Conservation (phyloP, 2,888 invertebrate species). For the Lasioglossum morio region DNA sequence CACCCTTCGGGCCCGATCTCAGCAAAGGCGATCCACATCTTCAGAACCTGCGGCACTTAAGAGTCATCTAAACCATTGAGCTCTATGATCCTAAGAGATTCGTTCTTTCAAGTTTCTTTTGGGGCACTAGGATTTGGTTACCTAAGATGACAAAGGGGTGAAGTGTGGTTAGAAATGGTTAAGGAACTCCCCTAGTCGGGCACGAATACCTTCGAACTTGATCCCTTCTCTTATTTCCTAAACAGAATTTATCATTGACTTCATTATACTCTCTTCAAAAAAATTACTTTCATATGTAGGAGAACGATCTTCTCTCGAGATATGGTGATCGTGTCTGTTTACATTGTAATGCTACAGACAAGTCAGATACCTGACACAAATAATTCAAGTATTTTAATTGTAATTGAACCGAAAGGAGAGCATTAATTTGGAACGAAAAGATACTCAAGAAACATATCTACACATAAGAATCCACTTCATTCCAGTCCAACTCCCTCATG, state of each 20-base stretch:
- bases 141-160: not conserved
- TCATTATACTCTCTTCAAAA: not conserved
- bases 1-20: not conserved
- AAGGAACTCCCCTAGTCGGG: not conserved
- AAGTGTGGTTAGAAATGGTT: not conserved
- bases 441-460: no score
- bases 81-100: not conserved
- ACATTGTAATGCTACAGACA: not conserved
- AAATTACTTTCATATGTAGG: not conserved
- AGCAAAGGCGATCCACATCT: not conserved
- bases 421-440: no score
- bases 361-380: no score
- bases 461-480: no score
- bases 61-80: not conserved
- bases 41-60: not conserved
- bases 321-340: not conserved
- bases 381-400: not conserved
- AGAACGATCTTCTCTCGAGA: not conserved
- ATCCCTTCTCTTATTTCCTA: conserved; percentile 3
- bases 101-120: conserved; percentile 3
- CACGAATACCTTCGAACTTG: not conserved
- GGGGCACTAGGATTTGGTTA: not conserved
- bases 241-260: conserved; percentile 5
- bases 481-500: no score
- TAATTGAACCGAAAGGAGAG: no score